phyloP scores from a whole-genome alignment of 2,113 vertebrate genomes.

The Mugil cephalus region DNA sequence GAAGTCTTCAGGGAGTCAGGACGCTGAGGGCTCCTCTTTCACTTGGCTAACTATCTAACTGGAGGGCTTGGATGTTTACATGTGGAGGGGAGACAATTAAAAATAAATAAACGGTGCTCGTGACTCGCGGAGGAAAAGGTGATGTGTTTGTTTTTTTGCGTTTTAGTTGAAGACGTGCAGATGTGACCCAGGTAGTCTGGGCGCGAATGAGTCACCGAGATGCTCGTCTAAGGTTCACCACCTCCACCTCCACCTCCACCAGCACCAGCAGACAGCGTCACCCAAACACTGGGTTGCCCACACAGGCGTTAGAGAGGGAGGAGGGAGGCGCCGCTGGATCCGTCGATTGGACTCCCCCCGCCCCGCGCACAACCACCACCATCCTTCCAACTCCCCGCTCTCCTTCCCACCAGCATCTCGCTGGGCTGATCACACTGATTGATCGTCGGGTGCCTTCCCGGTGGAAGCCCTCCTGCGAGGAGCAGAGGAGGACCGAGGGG shows the following conservation, averaged over 20 bases:
- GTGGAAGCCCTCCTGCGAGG: slow-evolving; percentile 49
- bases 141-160: background rate
- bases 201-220: slow-evolving; percentile 57
- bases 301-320: slow-evolving; percentile 29
- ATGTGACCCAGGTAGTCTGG: slow-evolving; percentile 33
- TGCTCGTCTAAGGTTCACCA: slow-evolving; percentile 42
- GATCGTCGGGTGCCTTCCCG: slow-evolving; percentile 63
- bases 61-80: background rate
- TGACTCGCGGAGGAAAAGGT: background rate
- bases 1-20: no score
- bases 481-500: slow-evolving; percentile 6
- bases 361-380: background rate
- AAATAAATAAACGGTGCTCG: background rate
- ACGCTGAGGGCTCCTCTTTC: no score
- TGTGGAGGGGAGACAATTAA: background rate
- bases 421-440: slow-evolving; percentile 60
- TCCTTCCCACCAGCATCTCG: background rate
- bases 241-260: background rate
- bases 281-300: slow-evolving; percentile 35
- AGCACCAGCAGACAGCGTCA: slow-evolving; percentile 36
- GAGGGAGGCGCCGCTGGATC: slow-evolving; percentile 53
- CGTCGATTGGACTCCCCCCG: slow-evolving; percentile 30
- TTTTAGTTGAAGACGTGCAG: background rate
- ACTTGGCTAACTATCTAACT: no score
- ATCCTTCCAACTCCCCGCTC: background rate